Conservation (phyloP, 1,140 invertebrate species). For the Chrysoperla carnea region DNA sequence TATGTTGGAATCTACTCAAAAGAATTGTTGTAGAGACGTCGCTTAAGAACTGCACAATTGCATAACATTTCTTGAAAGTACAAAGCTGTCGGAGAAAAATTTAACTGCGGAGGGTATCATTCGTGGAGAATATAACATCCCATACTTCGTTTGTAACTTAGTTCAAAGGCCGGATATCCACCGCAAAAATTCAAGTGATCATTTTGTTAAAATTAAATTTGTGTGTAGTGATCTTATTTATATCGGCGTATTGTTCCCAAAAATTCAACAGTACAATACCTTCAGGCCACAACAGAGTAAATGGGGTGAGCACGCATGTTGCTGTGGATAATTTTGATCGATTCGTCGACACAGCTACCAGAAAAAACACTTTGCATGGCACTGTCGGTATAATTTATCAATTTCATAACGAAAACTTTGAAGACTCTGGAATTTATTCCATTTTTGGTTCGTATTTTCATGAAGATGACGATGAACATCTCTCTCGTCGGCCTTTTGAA, state of each 20-base stretch:
- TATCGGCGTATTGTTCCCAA: conserved; percentile 8
- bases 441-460: conserved; percentile 2
- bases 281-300: conserved; percentile 8
- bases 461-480: background rate
- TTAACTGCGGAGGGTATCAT: conserved; percentile 17
- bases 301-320: conserved; percentile 14
- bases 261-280: conserved; percentile 9
- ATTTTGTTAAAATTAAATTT: conserved; percentile 11
- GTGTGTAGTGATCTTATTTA: conserved; percentile 19
- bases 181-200: background rate
- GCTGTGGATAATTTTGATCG: conserved; percentile 27
- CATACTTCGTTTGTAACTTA: conserved; percentile 15
- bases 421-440: background rate
- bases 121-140: conserved; percentile 16
- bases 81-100: conserved; percentile 5
- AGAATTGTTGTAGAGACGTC: conserved; percentile 11
- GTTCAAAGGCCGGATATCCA: conserved; percentile 11
- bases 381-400: conserved; percentile 26
- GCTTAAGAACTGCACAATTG: conserved; percentile 14
- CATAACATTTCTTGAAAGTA: conserved; percentile 10
- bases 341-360: conserved; percentile 18
- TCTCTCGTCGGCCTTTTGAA: conserved; percentile 6
- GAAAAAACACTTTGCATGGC: conserved; percentile 26
- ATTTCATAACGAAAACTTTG: background rate
- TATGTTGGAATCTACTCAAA: too few species aligned